Conservation (phyloP, 2,113 vertebrate species). For the Petromus typicus region DNA sequence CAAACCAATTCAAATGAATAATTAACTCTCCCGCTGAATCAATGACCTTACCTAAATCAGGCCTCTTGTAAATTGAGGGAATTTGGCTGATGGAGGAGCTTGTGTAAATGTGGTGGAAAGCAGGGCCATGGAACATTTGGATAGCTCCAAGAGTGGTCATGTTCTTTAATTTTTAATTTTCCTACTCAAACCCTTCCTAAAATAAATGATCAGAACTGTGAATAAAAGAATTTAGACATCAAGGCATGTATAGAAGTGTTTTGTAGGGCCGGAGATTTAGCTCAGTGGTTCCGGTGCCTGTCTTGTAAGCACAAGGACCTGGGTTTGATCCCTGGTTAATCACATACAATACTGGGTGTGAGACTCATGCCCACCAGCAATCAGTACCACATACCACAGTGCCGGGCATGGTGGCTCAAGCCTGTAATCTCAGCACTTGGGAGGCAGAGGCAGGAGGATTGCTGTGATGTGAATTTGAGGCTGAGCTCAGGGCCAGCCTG, state of each 20-base stretch:
- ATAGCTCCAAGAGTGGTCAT: constrained; percentile 14
- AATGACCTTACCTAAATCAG: constrained; percentile 76
- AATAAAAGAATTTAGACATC: neutral
- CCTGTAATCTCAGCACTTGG: too few species aligned
- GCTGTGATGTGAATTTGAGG: too few species aligned
- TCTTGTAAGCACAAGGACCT: too few species aligned
- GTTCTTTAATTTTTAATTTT: constrained; percentile 37
- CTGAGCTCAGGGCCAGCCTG: too few species aligned
- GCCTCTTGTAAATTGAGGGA: constrained; percentile 63
- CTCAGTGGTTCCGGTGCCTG: too few species aligned
- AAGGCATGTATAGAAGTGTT: neutral
- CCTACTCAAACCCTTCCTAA: constrained; percentile 9
- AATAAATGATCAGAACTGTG: neutral
- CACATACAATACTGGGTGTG: too few species aligned
- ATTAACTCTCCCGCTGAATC: constrained; percentile 78
- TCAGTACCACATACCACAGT: too few species aligned
- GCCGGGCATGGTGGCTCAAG: too few species aligned
- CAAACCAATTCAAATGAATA: constrained; percentile 80
- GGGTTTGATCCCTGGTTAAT: too few species aligned
- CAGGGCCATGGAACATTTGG: constrained; percentile 2
- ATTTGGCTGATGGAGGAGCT: constrained; percentile 60
- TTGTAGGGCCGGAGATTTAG: too few species aligned
- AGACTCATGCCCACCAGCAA: too few species aligned
- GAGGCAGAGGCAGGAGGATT: too few species aligned
- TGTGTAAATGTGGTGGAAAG: neutral